A percentile compares a stretch with the other conserved stretches of the same genome.
Evolutionary conservation across 2,888 invertebrate genomes (phyloP).

Genomic region (Margaritifera margaritifera): DNA sequence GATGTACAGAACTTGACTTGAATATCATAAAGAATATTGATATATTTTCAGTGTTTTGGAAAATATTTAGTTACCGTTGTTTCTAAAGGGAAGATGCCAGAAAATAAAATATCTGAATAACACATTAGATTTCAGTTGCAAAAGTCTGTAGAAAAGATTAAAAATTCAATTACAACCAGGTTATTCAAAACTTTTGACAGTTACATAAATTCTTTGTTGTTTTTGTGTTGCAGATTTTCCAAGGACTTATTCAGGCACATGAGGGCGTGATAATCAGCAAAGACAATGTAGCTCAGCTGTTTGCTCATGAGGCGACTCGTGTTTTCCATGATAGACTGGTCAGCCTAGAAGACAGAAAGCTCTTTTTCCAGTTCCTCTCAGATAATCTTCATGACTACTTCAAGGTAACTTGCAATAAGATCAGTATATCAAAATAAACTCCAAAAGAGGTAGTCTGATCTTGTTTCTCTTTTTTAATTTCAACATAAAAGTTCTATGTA

Average conservation of each 20-base stretch:
- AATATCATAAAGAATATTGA: too few relatives aligned
- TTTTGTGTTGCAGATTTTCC: conserved; percentile 60
- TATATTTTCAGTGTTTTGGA: too few relatives aligned
- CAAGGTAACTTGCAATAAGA: too few relatives aligned
- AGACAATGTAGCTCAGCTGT: conserved; percentile 69
- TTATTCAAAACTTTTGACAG: background rate
- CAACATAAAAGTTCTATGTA: too few relatives aligned
- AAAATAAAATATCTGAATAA: background rate
- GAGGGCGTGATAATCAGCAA: conserved; percentile 66
- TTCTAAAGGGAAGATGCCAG: too few relatives aligned
- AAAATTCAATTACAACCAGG: background rate
- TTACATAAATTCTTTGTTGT: background rate
- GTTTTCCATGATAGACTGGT: conserved; percentile 72
- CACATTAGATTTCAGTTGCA: background rate
- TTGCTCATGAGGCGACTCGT: conserved; percentile 71
- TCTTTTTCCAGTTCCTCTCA: conserved; percentile 68
- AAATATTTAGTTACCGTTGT: too few relatives aligned
- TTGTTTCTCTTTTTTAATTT: too few relatives aligned
- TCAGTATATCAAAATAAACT: too few relatives aligned
- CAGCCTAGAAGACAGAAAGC: conserved; percentile 55
- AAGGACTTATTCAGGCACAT: conserved; percentile 69
- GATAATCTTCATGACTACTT: conserved; percentile 71
- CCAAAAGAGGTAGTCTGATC: too few relatives aligned
- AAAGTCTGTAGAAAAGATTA: background rate
- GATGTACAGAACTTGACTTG: too few relatives aligned